A percentile compares a stretch with the other conserved stretches of the same genome.
These are phyloP conservation scores for Synanthedon myopaeformis DNA, from an alignment of 2,888 invertebrate genomes.

Conservation along the genomic window DNA sequence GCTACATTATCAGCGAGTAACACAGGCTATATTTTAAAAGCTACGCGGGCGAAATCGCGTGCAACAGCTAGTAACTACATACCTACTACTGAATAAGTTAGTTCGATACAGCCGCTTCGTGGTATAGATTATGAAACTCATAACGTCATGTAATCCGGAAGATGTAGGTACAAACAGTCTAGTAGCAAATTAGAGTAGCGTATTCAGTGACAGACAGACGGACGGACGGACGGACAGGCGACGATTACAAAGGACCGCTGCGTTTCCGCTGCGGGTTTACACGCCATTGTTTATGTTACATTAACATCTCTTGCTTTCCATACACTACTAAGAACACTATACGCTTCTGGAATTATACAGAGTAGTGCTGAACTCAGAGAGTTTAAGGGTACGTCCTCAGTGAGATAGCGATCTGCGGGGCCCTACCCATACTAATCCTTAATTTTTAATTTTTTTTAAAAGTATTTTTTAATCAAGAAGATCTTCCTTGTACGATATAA, in stretches of 20 bases:
- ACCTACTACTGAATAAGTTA: too few species aligned
- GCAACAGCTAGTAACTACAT: too few species aligned
- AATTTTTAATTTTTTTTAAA: too few species aligned
- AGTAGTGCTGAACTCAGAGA: conserved; percentile 5
- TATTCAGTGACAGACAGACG: conserved; percentile 13
- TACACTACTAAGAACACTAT: conserved; percentile 46
- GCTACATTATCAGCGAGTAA: too few species aligned
- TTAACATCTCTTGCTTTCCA: conserved; percentile 24
- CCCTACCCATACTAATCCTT: too few species aligned
- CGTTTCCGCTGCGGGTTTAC: conserved; percentile 16
- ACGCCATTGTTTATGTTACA: conserved; percentile 28
- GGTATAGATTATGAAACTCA: neutral
- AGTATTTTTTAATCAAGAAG: too few species aligned
- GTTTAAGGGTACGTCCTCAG: too few species aligned
- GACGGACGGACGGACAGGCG: conserved; percentile 11
- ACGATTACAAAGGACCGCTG: conserved; percentile 12
- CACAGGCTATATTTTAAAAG: too few species aligned
- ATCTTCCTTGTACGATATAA: too few species aligned
- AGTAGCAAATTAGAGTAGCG: conserved; percentile 1
- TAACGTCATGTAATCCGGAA: neutral
- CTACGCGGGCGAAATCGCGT: too few species aligned
- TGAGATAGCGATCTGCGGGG: too few species aligned
- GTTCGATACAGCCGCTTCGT: neutral
- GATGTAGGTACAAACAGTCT: neutral
- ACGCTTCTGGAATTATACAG: conserved; percentile 27